Evolutionary conservation across 2,113 vertebrate species (phyloP).

Genomic region (Monopterus albus): DNA sequence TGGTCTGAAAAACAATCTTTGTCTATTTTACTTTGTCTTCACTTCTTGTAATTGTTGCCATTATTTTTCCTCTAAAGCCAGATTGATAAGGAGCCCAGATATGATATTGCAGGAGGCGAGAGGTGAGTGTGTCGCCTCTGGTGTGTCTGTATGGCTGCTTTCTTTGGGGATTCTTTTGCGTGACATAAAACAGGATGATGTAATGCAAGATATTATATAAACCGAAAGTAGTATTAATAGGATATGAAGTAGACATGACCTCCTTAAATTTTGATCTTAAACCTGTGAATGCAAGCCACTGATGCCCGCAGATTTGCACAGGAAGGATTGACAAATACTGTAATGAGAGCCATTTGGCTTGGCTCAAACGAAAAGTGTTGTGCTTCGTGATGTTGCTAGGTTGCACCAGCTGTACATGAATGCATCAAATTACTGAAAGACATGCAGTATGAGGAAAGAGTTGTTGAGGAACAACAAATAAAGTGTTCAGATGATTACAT

Average conservation of each 20-base stretch:
- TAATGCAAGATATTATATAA: constrained; percentile 15
- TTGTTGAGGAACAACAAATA: background rate
- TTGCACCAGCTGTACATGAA: constrained; percentile 38
- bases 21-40: constrained; percentile 46
- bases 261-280: constrained; percentile 15
- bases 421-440: constrained; percentile 29
- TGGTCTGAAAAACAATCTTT: constrained; percentile 51
- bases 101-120: constrained; percentile 80
- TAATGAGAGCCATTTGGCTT: constrained; percentile 32
- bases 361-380: constrained; percentile 35
- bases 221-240: constrained; percentile 9
- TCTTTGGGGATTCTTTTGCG: constrained; percentile 46
- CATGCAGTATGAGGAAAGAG: constrained; percentile 5
- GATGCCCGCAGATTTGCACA: constrained; percentile 21
- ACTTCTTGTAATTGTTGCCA: constrained; percentile 77
- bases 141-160: constrained; percentile 67
- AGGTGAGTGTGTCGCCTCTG: constrained; percentile 78
- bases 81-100: constrained; percentile 81
- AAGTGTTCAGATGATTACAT: background rate
- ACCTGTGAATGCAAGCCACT: constrained; percentile 5
- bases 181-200: constrained; percentile 42
- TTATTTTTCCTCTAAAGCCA: constrained; percentile 83
- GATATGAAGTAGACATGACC: background rate
- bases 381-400: constrained; percentile 40
- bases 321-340: constrained; percentile 31